Base-by-base conservation (phyloP, 2,113 vertebrate species). In the Gadus macrocephalus region DNA sequence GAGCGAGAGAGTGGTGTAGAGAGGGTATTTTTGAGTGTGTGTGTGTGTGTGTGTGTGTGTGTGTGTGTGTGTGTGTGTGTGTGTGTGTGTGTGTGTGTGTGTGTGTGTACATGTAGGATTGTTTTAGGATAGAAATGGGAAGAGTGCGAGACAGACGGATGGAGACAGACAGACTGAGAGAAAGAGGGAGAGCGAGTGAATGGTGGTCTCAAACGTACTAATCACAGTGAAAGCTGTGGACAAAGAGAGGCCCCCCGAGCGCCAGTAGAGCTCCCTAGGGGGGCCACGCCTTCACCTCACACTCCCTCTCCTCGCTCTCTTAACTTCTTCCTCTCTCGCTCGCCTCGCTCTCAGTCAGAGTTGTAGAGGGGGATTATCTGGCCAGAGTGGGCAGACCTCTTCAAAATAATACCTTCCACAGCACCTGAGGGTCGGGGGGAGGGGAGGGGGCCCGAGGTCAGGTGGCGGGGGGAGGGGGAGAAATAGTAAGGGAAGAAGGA, bases 171-270 rank as follows among this genome's bases (percentile, higher is more conserved):
- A 72, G 71, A 66, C 15, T 11, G 53, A 25, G 7, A n/a, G 9
- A 15, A 27, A 38, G 14, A 38, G 67, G n/a, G 53, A 11, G 68
- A 38, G 83, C 81, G 95, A 96, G 95, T 95, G 94, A 98, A 96
- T 95, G 94, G 85, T 88, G 91, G 91, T 93, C 93, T 94, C 91
- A 93, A 94, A 93, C 87, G 93, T 93, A 93, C 94, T 95, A 96
- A 97, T 97, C 95, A 95, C 88, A 93, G 92, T 95, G 95, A 97
- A 98, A 97, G 95, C 94, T 90, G 82, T 75, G 93, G 93, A 95
- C 94, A 94, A 93, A 94, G 94, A 91, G 91, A 28, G 82, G 83
- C 84, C 75, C 91, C 92, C 78, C 31, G 86, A 92, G 92, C 91
- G 73, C 89, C 91, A 90, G 88, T 90, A 87, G 90, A 91, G 90